Base-by-base conservation (phyloP, 1,140 invertebrate genomes). In the Trichonephila inaurata region DNA sequence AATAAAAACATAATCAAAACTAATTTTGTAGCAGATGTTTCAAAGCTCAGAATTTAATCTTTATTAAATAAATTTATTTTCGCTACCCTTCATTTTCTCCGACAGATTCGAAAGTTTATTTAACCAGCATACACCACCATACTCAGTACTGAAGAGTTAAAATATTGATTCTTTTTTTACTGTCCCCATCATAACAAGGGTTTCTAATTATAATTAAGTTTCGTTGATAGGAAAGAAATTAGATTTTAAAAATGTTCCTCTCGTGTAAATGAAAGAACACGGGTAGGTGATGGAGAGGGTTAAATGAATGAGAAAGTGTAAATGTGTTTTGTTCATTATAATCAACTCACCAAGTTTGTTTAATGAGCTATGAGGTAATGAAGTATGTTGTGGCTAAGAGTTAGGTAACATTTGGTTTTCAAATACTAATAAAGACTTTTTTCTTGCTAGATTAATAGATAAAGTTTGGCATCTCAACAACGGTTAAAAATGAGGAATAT, bases 141-240 rank as follows among this genome's bases (percentile, higher is more conserved):
- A 83, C 82, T 61, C 19, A 87, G 85, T 33, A 21, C 18, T 62
- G 28, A 64, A 24, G 28, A 60, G 82, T 64, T 87, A 61, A 60
- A 51, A 62, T 19, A 89, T 72, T 40, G 24, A 72, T 24, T 28
- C n/a, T 69, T 61, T 88, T 89, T 89, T 69, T n/a, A 16, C 8
- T 16, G 14, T 21, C 82, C 19, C 8, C 64, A 44, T 69, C 24
- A 69, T 89, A 69, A 89, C 64, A 89, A 69, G 87, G 18, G 28
- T 64, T 69, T 69, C 64, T 89, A 89, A 89, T 89, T 89, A 89
- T 89, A 89, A 89, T 69, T 89, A 69, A 89, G 87, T 89, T 72
- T 19, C 61, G 62, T 44, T 44, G 60, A 69, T 44, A 89, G 61
- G 64, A 89, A 89, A 89, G 64, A 69, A 69, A 89, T 69, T 40